Evolutionary conservation across 2,888 invertebrate species (phyloP).

Genomic region (Tortrix viridana): DNA sequence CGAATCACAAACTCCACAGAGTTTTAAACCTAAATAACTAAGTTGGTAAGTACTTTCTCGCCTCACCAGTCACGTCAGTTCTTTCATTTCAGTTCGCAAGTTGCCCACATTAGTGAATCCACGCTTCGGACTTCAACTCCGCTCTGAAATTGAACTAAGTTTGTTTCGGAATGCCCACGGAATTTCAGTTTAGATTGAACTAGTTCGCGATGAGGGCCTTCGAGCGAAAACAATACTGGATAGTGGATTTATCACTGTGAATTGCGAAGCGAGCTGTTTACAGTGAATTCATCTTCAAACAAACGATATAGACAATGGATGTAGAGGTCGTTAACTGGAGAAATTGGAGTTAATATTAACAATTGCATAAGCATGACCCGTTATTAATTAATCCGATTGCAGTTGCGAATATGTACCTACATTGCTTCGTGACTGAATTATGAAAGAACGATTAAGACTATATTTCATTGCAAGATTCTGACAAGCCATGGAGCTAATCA

Average conservation of each 20-base stretch:
- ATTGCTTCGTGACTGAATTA: too few relatives aligned
- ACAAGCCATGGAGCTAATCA: too few relatives aligned
- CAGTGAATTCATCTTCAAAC: conserved; percentile 1
- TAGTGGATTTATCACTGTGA: conserved; percentile 16
- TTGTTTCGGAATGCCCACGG: conserved; percentile 24
- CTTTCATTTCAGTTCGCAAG: conserved; percentile 28
- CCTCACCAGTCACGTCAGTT: conserved; percentile 20
- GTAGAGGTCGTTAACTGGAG: background rate
- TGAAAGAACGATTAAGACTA: too few relatives aligned
- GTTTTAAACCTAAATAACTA: conserved; percentile 16
- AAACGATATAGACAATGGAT: background rate
- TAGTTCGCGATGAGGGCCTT: conserved; percentile 29
- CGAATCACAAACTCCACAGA: conserved; percentile 5
- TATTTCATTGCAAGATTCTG: too few relatives aligned
- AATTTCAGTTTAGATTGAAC: conserved; percentile 34
- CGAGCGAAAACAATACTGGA: conserved; percentile 29
- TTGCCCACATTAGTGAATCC: conserved; percentile 28
- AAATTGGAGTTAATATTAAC: too few relatives aligned
- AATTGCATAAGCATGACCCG: too few relatives aligned
- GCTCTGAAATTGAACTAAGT: conserved; percentile 35
- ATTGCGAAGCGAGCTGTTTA: conserved; percentile 17
- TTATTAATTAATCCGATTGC: too few relatives aligned
- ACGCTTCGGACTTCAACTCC: conserved; percentile 20
- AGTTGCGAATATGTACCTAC: too few relatives aligned
- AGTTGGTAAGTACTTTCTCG: conserved; percentile 22